phyloP scores from a whole-genome alignment of 92 coral and sea anemone genomes.

The Nematostella vectensis region DNA sequence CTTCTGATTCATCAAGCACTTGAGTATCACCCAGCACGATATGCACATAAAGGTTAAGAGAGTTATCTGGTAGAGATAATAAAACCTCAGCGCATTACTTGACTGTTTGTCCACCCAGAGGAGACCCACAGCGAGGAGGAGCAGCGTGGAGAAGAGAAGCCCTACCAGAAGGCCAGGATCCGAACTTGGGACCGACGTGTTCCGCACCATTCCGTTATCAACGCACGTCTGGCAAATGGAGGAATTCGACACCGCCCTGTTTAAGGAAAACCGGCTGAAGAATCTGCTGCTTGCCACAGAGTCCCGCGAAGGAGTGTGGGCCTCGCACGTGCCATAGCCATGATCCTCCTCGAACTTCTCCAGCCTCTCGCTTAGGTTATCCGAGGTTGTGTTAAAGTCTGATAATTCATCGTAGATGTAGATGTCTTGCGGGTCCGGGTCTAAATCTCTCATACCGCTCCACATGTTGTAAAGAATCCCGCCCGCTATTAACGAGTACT shows the following conservation, averaged over 20 bases:
- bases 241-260: conserved; percentile 79
- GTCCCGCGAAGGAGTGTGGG: conserved; percentile 68
- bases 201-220: conserved; percentile 72
- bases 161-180: conserved; percentile 93
- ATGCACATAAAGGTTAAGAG: conserved; percentile 66
- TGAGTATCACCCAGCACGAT: conserved; percentile 86
- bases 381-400: conserved; percentile 88
- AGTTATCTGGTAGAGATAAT: conserved; percentile 75
- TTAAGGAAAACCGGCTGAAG: conserved; percentile 65
- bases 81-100: conserved; percentile 68
- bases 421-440: conserved; percentile 97
- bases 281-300: conserved; percentile 63
- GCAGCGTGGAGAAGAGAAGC: conserved; percentile 69
- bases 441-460: conserved; percentile 93
- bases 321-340: conserved; percentile 84
- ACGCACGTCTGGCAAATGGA: conserved; percentile 85
- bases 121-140: conserved; percentile 79
- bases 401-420: conserved; percentile 96
- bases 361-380: conserved; percentile 68
- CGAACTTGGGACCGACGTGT: conserved; percentile 75
- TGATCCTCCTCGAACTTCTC: conserved; percentile 79
- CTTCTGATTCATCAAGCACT: conserved; percentile 84
- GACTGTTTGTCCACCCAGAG: conserved; percentile 83
- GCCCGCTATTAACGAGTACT: conserved; percentile 84
- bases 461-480: conserved; percentile 93